Evolutionary conservation across 2,113 vertebrate genomes (phyloP).

Genomic region (Larimichthys polyactis): DNA sequence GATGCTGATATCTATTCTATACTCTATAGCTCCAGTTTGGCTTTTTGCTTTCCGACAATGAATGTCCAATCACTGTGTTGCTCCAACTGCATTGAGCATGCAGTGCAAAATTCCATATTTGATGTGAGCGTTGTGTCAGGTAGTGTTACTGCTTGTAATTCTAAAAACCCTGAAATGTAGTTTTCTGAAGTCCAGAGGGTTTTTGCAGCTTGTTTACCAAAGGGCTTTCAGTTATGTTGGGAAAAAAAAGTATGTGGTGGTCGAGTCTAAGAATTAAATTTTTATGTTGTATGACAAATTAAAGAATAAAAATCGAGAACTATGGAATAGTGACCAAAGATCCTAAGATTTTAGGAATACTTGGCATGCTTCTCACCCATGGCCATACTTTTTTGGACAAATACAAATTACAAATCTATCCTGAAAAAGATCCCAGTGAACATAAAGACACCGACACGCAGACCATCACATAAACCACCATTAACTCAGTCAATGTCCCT

Average conservation of each 20-base stretch:
- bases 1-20: background rate
- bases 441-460: conserved; percentile 53
- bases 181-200: background rate
- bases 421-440: conserved; percentile 44
- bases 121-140: background rate
- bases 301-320: background rate
- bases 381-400: background rate
- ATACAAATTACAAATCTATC: conserved; percentile 25
- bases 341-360: background rate
- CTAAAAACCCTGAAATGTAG: background rate
- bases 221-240: background rate
- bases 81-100: background rate
- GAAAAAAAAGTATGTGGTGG: background rate
- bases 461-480: conserved; percentile 66
- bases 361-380: background rate
- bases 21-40: background rate
- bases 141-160: background rate
- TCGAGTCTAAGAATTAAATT: background rate
- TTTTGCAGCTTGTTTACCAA: background rate
- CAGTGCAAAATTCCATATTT: background rate
- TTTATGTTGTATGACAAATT: background rate
- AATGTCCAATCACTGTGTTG: background rate
- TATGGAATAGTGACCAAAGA: background rate
- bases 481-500: conserved; percentile 79
- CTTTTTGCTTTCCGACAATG: background rate